Evolutionary conservation across 2,888 invertebrate species (phyloP).

Genomic region (Lasioglossum calceatum): DNA sequence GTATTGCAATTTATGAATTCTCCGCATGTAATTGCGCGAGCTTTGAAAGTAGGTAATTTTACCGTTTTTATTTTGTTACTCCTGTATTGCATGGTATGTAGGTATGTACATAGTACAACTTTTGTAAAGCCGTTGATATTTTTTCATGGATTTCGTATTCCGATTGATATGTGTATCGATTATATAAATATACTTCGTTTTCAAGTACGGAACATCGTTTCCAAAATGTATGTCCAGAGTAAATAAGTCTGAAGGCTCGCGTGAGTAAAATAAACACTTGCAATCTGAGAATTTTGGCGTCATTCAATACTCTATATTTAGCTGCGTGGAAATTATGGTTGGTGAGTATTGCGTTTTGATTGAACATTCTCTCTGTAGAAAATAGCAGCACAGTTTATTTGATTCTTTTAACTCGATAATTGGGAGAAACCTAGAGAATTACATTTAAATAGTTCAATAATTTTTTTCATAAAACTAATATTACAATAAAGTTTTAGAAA

Average conservation of each 20-base stretch:
- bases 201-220: not conserved
- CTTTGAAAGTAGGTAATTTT: not conserved
- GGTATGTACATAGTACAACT: not conserved
- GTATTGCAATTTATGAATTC: not conserved
- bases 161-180: not conserved
- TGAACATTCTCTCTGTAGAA: not conserved
- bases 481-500: not conserved
- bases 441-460: not conserved
- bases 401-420: not conserved
- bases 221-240: not conserved
- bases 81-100: not conserved
- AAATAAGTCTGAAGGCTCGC: not conserved
- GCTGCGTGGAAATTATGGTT: not conserved
- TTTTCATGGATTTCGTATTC: not conserved
- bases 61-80: not conserved
- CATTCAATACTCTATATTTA: not conserved
- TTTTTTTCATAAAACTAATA: not conserved
- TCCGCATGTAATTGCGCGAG: not conserved
- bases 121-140: not conserved
- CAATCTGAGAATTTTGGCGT: not conserved
- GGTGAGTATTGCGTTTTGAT: not conserved
- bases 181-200: not conserved
- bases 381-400: not conserved
- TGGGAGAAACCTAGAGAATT: not conserved
- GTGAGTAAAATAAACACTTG: not conserved